Percentiles rank a stretch among this genome's conserved stretches.
phyloP scores from a whole-genome alignment of 2,113 vertebrate species.

The Callionymus lyra region DNA sequence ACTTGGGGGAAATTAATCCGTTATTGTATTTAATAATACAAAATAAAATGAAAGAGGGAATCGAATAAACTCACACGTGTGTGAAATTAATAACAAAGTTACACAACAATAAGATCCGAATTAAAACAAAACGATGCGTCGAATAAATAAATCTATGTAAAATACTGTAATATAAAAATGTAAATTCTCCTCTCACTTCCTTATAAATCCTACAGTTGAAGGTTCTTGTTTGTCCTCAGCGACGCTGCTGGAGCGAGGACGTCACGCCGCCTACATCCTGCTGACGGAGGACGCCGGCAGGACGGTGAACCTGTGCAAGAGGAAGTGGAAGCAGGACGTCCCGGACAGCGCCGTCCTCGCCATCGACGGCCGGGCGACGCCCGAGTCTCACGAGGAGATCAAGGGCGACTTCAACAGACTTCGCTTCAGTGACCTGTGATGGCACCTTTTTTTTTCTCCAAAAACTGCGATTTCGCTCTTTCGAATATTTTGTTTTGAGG shows the following conservation, averaged over 20 bases:
- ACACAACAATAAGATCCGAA: too few species aligned
- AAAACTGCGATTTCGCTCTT: too few species aligned
- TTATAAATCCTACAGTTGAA: too few species aligned
- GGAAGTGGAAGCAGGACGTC: constrained; percentile 77
- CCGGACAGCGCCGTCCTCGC: constrained; percentile 53
- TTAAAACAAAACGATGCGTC: too few species aligned
- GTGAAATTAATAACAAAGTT: too few species aligned
- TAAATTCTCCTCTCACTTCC: too few species aligned
- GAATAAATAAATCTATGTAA: too few species aligned
- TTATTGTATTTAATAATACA: too few species aligned
- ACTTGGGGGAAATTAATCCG: too few species aligned
- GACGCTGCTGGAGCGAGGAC: constrained; percentile 76
- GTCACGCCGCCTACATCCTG: constrained; percentile 82
- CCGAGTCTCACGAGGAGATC: constrained; percentile 58
- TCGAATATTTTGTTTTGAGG: background rate
- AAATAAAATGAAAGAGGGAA: too few species aligned
- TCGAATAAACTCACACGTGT: too few species aligned
- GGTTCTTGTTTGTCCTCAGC: constrained; percentile 61
- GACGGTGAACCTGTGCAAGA: constrained; percentile 72
- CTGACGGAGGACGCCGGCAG: constrained; percentile 61
- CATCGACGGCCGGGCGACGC: constrained; percentile 27
- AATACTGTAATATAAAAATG: too few species aligned
- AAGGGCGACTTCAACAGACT: constrained; percentile 75
- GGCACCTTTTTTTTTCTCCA: background rate
- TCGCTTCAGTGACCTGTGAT: constrained; percentile 70